A percentile compares a stretch with the other conserved stretches of the same genome.
These are phyloP conservation scores for Halichoerus grypus DNA, from an alignment of 2,113 vertebrate genomes.

Conservation along the genomic window DNA sequence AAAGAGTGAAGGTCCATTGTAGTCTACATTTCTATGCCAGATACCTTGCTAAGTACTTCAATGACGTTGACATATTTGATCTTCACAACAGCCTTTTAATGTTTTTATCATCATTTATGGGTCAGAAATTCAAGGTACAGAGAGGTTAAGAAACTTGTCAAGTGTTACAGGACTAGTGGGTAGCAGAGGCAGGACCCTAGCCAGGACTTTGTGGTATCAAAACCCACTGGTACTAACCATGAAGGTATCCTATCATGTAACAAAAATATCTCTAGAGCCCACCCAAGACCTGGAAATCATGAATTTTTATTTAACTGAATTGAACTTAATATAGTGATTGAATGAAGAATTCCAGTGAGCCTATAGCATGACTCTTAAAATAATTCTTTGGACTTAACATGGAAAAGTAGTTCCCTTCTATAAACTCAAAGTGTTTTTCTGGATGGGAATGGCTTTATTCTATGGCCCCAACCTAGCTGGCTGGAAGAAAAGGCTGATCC, in stretches of 20 bases:
- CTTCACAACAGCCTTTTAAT: not conserved
- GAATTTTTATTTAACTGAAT: not conserved
- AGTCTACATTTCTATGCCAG: not conserved
- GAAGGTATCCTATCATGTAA: not conserved
- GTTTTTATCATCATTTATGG: not conserved
- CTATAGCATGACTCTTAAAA: not conserved
- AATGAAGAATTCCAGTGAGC: not conserved
- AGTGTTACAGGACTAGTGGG: not conserved
- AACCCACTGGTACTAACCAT: not conserved
- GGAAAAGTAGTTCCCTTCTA: not conserved
- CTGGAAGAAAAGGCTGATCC: not conserved
- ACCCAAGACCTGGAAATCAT: not conserved
- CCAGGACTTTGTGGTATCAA: not conserved
- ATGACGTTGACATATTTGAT: not conserved
- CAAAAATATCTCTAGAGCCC: not conserved
- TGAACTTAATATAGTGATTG: not conserved
- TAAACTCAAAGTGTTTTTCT: conserved; percentile 20
- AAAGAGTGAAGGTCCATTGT: not conserved
- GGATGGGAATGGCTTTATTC: not conserved
- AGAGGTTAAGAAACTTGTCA: not conserved
- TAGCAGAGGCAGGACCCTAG: not conserved
- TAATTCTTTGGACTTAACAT: not conserved
- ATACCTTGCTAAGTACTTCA: not conserved
- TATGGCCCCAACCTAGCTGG: not conserved
- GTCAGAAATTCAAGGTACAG: conserved; percentile 22